Conservation (phyloP, 2,797 vertebrate species). For the Notolabrus celidotus region DNA sequence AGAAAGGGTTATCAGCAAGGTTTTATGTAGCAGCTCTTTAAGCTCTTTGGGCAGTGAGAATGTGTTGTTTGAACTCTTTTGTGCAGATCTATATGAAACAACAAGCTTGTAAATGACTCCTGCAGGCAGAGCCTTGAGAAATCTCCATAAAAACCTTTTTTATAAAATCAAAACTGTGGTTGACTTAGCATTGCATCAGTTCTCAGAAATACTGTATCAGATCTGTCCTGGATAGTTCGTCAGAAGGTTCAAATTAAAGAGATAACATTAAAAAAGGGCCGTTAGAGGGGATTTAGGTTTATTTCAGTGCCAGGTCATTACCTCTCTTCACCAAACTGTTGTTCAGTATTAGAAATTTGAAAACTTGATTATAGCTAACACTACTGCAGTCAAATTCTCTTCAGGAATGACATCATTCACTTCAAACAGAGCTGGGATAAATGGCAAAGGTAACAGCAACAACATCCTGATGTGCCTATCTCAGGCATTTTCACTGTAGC, state of each 20-base stretch:
- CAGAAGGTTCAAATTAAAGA: background rate
- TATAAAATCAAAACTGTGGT: background rate
- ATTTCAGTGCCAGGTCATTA: background rate
- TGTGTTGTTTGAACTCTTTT: background rate
- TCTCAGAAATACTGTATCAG: too few species aligned
- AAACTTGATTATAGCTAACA: background rate
- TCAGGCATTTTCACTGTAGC: background rate
- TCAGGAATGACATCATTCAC: background rate
- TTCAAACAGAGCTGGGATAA: background rate
- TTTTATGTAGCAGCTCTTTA: background rate
- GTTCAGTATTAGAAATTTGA: background rate
- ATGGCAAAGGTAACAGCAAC: constrained; percentile 25
- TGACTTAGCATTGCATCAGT: background rate
- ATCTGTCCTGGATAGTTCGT: too few species aligned
- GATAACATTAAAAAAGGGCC: background rate
- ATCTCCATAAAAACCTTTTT: background rate
- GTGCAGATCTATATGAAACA: background rate
- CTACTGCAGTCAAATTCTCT: accelerated
- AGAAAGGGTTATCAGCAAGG: accelerated
- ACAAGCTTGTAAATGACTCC: too few species aligned
- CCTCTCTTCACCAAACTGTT: background rate
- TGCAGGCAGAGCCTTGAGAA: too few species aligned
- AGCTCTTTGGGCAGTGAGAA: background rate
- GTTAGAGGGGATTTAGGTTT: background rate
- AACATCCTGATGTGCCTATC: background rate